Conservation (phyloP, 2,113 vertebrate genomes). For the Ploceus nigricollis region DNA sequence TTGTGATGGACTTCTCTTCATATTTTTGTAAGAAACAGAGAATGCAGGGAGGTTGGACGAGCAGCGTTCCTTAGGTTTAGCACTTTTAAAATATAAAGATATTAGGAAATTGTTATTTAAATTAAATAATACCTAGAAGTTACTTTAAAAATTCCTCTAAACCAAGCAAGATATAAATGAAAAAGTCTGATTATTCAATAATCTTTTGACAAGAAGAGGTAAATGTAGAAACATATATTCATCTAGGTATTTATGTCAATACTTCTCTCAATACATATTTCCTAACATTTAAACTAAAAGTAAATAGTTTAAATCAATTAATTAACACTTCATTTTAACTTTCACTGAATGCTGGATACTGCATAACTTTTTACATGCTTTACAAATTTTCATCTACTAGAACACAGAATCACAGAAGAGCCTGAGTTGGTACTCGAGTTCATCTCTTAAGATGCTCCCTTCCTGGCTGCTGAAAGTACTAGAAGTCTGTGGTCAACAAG, state of each 20-base stretch:
- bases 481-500: not conserved
- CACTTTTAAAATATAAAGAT: slow-evolving; percentile 75
- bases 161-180: not conserved
- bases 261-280: not conserved
- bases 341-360: not conserved
- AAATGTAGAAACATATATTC: not conserved
- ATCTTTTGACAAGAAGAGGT: not conserved
- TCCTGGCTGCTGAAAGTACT: not conserved
- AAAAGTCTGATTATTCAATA: not conserved
- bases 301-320: not conserved
- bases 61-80: slow-evolving; percentile 86
- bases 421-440: not conserved
- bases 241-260: not conserved
- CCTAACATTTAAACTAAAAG: not conserved
- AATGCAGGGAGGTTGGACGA: slow-evolving; percentile 78
- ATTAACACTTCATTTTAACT: not conserved
- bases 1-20: slow-evolving; percentile 93
- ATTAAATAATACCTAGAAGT: not conserved
- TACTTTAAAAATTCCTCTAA: not conserved
- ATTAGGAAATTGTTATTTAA: slow-evolving; percentile 31
- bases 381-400: not conserved
- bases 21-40: slow-evolving; percentile 88
- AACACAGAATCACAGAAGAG: not conserved
- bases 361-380: not conserved
- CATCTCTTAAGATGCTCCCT: not conserved